Percentiles rank a stretch among this genome's conserved stretches.
Evolutionary conservation across 2,113 vertebrate genomes (phyloP).

Genomic region (Dendropsophus ebraccatus): DNA sequence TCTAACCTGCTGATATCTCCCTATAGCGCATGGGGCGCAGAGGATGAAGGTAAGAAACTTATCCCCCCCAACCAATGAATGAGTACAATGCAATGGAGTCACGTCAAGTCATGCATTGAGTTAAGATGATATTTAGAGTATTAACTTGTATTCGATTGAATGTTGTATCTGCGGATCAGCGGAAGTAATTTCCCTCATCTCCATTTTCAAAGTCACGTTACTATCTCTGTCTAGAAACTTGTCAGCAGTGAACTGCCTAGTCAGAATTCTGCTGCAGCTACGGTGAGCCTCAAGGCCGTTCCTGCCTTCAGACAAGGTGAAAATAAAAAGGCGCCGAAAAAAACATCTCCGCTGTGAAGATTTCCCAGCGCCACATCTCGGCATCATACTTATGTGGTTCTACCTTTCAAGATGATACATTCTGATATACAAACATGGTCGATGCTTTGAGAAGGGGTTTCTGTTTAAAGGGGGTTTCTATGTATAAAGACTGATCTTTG

Average conservation of each 20-base stretch:
- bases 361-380: neutral
- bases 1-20: too few species aligned
- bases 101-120: too few species aligned
- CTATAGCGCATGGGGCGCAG: too few species aligned
- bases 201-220: neutral
- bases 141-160: too few species aligned
- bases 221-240: neutral
- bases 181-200: neutral
- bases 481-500: too few species aligned
- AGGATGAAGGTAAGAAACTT: too few species aligned
- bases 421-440: too few species aligned
- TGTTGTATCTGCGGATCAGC: neutral
- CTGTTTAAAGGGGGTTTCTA: too few species aligned
- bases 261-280: neutral
- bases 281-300: neutral
- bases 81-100: too few species aligned
- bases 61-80: too few species aligned
- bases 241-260: neutral
- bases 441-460: too few species aligned
- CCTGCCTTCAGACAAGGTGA: slow-evolving; percentile 1
- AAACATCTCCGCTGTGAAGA: neutral
- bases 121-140: too few species aligned
- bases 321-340: neutral
- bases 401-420: neutral
- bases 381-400: neutral